Base-by-base conservation (phyloP, 2,888 invertebrate genomes). In the Muscina levida region DNA sequence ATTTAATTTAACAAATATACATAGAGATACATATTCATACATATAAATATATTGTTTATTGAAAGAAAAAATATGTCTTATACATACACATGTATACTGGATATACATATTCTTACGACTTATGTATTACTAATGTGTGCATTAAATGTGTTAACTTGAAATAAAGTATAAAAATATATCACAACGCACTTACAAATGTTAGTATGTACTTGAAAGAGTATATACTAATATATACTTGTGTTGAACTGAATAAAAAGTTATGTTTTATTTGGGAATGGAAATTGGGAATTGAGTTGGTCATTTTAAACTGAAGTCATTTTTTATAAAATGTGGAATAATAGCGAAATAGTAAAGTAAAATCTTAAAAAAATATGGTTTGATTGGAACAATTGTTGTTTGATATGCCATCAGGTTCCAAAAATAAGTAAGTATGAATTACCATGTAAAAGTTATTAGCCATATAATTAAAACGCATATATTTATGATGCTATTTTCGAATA, bases 81-180 rank as follows among this genome's bases (percentile, higher is more conserved):
- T 56, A 42, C n/a, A 31, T 39, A 39, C 13, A 19, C 10, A 59
- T 42, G 13, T 42, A 22, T 42, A 62, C 42, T 42, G 19, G 37
- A 59, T 57, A 31, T 31, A 17, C n/a, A 24, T 19, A 39, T 62
- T 62, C 19, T n/a, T n/a, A 42, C 22, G 42, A 0, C 13, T 39
- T 62, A 42, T 42, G 53, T 19, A 19, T 19, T 39, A 39, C 39
- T 17, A 10, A 59, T 42, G 53, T 62, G 53, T 62, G 39, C 39
- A 42, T 37, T 37, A 4, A 62, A 39, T 59, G 62, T 62, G 42
- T 62, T 62, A 62, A 42, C 39, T 62, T 39, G 62, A 62, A 62
- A 62, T 62, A 62, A 62, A 62, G 19, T 42, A 19, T 62, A 42
- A 15, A 39, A 39, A 19, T 17, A n/a, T n/a, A n/a, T n/a, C n/a